These are phyloP conservation scores for Hemichromis elongatus DNA, from an alignment of 2,113 vertebrate genomes.

Conservation along the genomic window DNA sequence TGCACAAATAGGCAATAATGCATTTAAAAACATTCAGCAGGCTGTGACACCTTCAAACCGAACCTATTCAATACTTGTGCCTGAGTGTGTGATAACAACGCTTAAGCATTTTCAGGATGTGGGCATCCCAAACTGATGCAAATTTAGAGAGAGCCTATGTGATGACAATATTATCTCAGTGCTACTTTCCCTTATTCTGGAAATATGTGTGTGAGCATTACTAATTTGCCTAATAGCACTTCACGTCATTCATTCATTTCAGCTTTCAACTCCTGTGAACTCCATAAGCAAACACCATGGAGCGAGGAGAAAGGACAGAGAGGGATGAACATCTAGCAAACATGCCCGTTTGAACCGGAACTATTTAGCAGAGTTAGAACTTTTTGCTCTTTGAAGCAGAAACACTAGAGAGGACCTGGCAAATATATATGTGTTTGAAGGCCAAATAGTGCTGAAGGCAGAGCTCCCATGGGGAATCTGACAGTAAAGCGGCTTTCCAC, in stretches of 20 bases:
- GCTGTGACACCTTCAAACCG: constrained; percentile 20
- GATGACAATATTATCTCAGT: constrained; percentile 2
- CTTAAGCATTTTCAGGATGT: not conserved
- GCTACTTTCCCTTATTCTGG: not conserved
- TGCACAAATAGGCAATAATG: constrained; percentile 1
- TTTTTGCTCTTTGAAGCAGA: constrained; percentile 44
- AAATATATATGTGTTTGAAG: constrained; percentile 69
- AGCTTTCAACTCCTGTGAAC: constrained; percentile 38
- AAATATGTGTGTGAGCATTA: not conserved
- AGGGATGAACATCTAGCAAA: constrained; percentile 41
- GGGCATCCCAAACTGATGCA: not conserved
- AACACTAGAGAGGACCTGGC: constrained; percentile 40
- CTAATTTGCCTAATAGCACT: constrained; percentile 1
- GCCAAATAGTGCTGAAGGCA: constrained; percentile 68
- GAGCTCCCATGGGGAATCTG: constrained; percentile 73
- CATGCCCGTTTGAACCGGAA: constrained; percentile 67
- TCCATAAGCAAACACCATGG: constrained; percentile 42
- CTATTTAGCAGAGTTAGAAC: constrained; percentile 48
- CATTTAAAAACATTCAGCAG: constrained; percentile 31
- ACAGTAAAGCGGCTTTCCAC: constrained; percentile 48
- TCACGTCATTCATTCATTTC: constrained; percentile 45
- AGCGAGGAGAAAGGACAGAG: not conserved
- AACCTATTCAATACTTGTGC: not conserved
- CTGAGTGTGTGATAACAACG: not conserved
- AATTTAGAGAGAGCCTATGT: not conserved